phyloP scores from a whole-genome alignment of 2,113 vertebrate genomes.

The Eulemur rufifrons region DNA sequence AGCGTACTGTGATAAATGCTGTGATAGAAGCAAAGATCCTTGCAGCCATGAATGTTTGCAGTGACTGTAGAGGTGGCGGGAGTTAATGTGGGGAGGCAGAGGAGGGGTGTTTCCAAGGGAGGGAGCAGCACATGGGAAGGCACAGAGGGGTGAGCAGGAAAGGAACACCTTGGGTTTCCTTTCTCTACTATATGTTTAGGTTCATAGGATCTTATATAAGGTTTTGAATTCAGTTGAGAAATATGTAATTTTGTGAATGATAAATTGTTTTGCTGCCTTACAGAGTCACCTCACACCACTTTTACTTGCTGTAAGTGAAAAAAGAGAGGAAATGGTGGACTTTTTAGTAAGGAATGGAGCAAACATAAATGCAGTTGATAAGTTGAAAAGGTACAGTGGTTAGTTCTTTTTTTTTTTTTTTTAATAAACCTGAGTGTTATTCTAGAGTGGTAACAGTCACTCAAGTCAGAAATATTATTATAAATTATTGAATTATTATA shows the following conservation, averaged over 20 bases:
- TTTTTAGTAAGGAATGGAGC: conserved; percentile 88
- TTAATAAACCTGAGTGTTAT: not conserved
- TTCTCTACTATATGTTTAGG: too few species aligned
- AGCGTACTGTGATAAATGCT: not conserved
- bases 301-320: conserved; percentile 87
- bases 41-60: not conserved
- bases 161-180: too few species aligned
- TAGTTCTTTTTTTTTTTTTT: not conserved
- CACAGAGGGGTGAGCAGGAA: too few species aligned
- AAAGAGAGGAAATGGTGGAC: conserved; percentile 88
- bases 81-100: not conserved
- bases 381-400: conserved; percentile 76
- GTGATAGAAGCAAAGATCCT: not conserved
- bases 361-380: conserved; percentile 85
- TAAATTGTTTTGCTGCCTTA: conserved; percentile 49
- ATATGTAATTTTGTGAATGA: not conserved
- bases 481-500: not conserved
- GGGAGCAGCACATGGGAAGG: too few species aligned
- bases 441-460: not conserved
- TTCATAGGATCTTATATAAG: too few species aligned
- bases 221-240: not conserved
- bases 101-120: too few species aligned
- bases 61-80: not conserved
- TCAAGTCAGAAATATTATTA: not conserved
- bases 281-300: conserved; percentile 90